Evolutionary conservation across 2,888 invertebrate species (phyloP).

Genomic region (Mesorhabditis sp.): DNA sequence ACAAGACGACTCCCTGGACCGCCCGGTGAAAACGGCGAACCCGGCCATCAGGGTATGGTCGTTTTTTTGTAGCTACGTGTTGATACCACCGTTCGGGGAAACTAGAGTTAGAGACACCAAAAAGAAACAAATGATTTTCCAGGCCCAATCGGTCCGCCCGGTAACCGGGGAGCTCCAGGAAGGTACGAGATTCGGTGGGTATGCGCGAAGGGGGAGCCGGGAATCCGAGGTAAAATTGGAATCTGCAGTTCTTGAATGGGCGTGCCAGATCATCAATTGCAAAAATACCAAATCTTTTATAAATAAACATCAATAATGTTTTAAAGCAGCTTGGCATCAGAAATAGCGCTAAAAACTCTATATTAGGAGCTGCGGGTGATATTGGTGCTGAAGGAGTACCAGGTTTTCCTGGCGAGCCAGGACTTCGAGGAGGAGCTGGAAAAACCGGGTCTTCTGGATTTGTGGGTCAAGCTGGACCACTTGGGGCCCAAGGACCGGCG

Average conservation of each 20-base stretch:
- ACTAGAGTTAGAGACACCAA: too few species aligned
- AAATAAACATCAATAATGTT: too few species aligned
- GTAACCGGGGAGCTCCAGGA: background rate
- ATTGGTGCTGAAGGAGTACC: background rate
- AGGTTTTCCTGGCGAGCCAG: too few species aligned
- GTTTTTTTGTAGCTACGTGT: background rate
- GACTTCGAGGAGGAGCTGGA: too few species aligned
- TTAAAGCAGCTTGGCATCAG: too few species aligned
- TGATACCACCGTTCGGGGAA: background rate
- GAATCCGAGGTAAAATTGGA: background rate
- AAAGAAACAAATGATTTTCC: background rate
- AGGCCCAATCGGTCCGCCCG: background rate
- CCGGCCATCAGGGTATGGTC: background rate
- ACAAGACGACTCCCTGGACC: background rate
- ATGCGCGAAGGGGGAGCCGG: background rate
- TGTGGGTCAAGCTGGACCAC: background rate
- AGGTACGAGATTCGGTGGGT: background rate
- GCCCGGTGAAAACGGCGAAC: background rate
- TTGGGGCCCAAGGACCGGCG: background rate
- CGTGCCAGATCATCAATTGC: too few species aligned
- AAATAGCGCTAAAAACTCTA: too few species aligned
- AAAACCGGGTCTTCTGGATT: too few species aligned
- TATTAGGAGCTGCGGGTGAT: background rate
- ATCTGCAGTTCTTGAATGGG: too few species aligned
- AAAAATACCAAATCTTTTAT: too few species aligned